Base-by-base conservation (phyloP, 2,888 invertebrate genomes). In the Eremobia ochroleuca region DNA sequence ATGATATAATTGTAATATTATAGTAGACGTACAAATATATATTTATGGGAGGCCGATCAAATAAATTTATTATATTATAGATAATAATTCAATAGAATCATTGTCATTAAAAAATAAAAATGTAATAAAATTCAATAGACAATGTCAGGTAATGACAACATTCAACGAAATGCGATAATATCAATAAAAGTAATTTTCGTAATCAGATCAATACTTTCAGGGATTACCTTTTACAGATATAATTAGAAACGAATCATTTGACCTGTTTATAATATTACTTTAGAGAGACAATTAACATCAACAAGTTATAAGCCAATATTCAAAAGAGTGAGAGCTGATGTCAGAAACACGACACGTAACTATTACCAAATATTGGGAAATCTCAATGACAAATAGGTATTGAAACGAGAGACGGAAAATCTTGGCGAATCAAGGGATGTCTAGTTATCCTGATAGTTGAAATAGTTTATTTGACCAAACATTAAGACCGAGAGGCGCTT, bases 271-370 rank as follows among this genome's bases (percentile, higher is more conserved):
- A 46, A 46, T 46, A 46, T 46, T 46, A 46, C 18, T 46, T 46
- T 21, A 21, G 6, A 49, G 8, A 49, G 21, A 8, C 25, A 25
- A 67, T 31, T 31, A 25, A 25, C 4, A 25, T 71, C n/a, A 34
- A 58, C 18, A 43, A 8, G 40, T 40, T 28, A 70, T 28, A 40
- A 28, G 2, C 15, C 6, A 25, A 37, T 49, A n/a, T 49, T 34
- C 34, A 37, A 15, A 21, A 40, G 25, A 52, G 28, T 52, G 28
- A 52, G 52, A 72, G 25, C 15, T 25, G 6, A 37, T 72, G 70
- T 69, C 49, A 37, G 28, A 69, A 28, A 69, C 49, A 72, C 5
- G 21, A 49, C 69, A 68, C 37, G 21, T 37, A 25, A 49, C 8
- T 46, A 21, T 21, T 15, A 37, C 28, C 4, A 28, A 72, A 28